Conservation (phyloP, 2,888 invertebrate species). For the Crepidodera aurea region DNA sequence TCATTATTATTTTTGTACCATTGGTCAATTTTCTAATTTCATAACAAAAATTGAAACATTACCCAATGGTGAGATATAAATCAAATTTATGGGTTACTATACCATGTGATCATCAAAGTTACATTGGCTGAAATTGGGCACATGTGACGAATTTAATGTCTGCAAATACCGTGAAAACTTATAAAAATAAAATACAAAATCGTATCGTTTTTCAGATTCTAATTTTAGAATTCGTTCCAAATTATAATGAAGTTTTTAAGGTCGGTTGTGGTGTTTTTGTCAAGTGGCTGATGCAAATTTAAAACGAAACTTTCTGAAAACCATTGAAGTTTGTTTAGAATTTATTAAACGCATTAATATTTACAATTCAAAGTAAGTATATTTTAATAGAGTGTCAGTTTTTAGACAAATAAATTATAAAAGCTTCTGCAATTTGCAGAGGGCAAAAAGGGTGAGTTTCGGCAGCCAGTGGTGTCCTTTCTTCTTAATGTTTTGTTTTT, state of each 20-base stretch:
- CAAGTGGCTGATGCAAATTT: conserved; percentile 47
- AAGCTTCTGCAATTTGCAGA: conserved; percentile 37
- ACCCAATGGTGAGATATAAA: too few relatives aligned
- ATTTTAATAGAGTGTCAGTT: conserved; percentile 53
- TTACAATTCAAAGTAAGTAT: conserved; percentile 58
- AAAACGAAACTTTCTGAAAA: conserved; percentile 44
- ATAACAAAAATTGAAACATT: too few relatives aligned
- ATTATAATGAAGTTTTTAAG: conserved; percentile 37
- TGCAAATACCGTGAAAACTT: neutral
- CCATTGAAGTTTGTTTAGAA: conserved; percentile 46
- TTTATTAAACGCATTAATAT: conserved; percentile 55
- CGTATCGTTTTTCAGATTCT: conserved; percentile 17
- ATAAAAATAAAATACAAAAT: conserved; percentile 6
- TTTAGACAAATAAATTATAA: conserved; percentile 50
- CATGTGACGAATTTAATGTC: neutral
- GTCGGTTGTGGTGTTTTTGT: conserved; percentile 45
- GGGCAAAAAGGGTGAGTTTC: conserved; percentile 38
- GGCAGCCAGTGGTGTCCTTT: neutral
- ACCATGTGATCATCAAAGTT: neutral
- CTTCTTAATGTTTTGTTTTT: too few relatives aligned
- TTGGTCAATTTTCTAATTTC: too few relatives aligned
- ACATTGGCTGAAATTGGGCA: neutral
- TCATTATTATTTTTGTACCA: too few relatives aligned
- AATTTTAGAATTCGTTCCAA: conserved; percentile 27
- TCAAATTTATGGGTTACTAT: too few relatives aligned